Conservation (phyloP, 1,140 invertebrate genomes). For the Drosophila setifemur region DNA sequence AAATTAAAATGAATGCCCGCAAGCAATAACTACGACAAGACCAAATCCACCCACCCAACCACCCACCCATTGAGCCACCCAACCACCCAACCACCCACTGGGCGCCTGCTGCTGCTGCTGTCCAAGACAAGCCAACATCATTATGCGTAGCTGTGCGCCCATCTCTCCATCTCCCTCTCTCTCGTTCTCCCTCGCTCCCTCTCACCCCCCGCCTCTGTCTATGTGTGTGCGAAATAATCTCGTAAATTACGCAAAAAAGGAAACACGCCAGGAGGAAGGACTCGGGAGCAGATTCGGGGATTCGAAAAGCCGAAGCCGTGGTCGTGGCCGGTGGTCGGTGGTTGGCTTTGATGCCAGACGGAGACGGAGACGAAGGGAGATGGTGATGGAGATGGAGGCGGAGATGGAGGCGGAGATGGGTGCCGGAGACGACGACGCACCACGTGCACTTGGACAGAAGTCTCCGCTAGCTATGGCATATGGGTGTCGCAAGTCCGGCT, state of each 20-base stretch:
- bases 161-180: constrained; percentile 12
- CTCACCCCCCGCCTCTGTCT: not conserved
- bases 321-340: constrained; percentile 40
- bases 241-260: constrained; percentile 80
- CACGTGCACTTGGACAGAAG: constrained; percentile 52
- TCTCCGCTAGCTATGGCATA: constrained; percentile 7
- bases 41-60: constrained; percentile 17
- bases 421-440: constrained; percentile 35
- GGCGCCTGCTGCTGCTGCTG: constrained; percentile 56
- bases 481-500: constrained; percentile 21
- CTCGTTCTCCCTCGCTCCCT: not conserved
- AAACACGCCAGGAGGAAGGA: constrained; percentile 54
- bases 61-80: constrained; percentile 17
- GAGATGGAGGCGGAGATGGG: constrained; percentile 3
- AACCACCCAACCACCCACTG: constrained; percentile 9
- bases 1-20: constrained; percentile 81
- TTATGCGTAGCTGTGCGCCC: constrained; percentile 76
- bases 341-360: constrained; percentile 65
- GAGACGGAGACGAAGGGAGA: not conserved
- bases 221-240: constrained; percentile 77
- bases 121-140: constrained; percentile 79
- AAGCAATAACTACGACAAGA: constrained; percentile 79
- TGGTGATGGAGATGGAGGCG: not conserved
- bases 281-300: constrained; percentile 18
- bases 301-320: constrained; percentile 13